phyloP scores from a whole-genome alignment of 2,888 invertebrate species.

The Sinohyriopsis cumingii region DNA sequence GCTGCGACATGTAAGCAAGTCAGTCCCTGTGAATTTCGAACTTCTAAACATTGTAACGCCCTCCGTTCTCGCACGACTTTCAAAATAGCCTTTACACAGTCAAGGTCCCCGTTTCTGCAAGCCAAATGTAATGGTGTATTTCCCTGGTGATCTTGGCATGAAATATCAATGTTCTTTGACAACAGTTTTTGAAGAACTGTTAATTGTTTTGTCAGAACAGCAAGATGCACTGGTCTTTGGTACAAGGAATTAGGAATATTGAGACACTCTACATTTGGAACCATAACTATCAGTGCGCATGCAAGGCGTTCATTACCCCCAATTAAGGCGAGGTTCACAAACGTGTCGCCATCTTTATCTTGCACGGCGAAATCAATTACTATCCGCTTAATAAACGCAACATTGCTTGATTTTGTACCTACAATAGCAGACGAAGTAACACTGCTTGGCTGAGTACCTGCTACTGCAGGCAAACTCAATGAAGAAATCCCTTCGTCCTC shows the following conservation, averaged over 20 bases:
- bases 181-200: slow-evolving; percentile 15
- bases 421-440: neutral
- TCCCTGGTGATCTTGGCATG: slow-evolving; percentile 32
- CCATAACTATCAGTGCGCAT: slow-evolving; percentile 22
- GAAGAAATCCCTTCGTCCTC: neutral
- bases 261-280: slow-evolving; percentile 7
- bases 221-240: slow-evolving; percentile 27
- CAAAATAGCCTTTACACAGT: slow-evolving; percentile 18
- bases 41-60: slow-evolving; percentile 26
- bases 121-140: slow-evolving; percentile 31
- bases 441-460: neutral
- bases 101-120: slow-evolving; percentile 20
- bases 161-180: slow-evolving; percentile 15
- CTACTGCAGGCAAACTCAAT: neutral
- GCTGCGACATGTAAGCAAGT: slow-evolving; percentile 41
- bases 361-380: slow-evolving; percentile 17
- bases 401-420: neutral
- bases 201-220: slow-evolving; percentile 22
- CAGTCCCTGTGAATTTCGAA: slow-evolving; percentile 37
- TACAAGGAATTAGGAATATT: slow-evolving; percentile 24
- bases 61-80: slow-evolving; percentile 8
- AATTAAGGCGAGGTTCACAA: slow-evolving; percentile 40
- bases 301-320: slow-evolving; percentile 11
- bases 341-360: slow-evolving; percentile 43
- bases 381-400: neutral